phyloP scores from a whole-genome alignment of 1,140 invertebrate species.

The Zaprionus taronus region DNA sequence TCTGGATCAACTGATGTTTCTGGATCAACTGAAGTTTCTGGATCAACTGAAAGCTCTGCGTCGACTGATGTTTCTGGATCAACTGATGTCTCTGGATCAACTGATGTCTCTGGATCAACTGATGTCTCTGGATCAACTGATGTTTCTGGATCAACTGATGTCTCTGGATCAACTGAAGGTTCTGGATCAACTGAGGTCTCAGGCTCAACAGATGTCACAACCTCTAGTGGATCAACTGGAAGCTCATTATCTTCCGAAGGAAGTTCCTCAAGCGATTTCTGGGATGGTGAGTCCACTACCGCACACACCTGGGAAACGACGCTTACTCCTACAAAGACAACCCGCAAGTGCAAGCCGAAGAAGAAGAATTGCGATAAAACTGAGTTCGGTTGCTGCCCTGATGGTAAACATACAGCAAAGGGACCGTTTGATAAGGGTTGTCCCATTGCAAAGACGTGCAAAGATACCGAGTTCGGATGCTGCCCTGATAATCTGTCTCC shows the following conservation, averaged over 20 bases:
- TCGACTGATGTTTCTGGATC: slow-evolving; percentile 35
- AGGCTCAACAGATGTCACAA: slow-evolving; percentile 26
- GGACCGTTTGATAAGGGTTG: slow-evolving; percentile 95
- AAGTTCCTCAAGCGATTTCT: slow-evolving; percentile 79
- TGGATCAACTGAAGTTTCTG: slow-evolving; percentile 30
- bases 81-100: slow-evolving; percentile 33
- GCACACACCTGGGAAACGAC: slow-evolving; percentile 85
- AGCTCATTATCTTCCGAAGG: slow-evolving; percentile 66
- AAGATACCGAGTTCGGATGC: slow-evolving; percentile 94
- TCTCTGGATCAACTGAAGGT: slow-evolving; percentile 20
- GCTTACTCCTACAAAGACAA: slow-evolving; percentile 84
- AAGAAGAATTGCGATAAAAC: slow-evolving; percentile 88
- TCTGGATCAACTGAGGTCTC: slow-evolving; percentile 33
- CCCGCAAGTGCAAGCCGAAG: slow-evolving; percentile 87
- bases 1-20: slow-evolving; percentile 27
- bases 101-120: slow-evolving; percentile 17
- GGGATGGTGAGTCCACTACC: slow-evolving; percentile 78
- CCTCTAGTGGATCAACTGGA: slow-evolving; percentile 46
- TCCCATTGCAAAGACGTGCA: slow-evolving; percentile 89
- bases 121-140: slow-evolving; percentile 45
- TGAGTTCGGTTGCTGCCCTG: slow-evolving; percentile 95
- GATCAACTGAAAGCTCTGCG: slow-evolving; percentile 55
- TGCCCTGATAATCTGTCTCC: slow-evolving; percentile 95
- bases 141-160: slow-evolving; percentile 27
- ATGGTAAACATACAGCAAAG: slow-evolving; percentile 91